These are phyloP conservation scores for Lysandra coridon DNA, from an alignment of 2,888 invertebrate species.

Conservation along the genomic window DNA sequence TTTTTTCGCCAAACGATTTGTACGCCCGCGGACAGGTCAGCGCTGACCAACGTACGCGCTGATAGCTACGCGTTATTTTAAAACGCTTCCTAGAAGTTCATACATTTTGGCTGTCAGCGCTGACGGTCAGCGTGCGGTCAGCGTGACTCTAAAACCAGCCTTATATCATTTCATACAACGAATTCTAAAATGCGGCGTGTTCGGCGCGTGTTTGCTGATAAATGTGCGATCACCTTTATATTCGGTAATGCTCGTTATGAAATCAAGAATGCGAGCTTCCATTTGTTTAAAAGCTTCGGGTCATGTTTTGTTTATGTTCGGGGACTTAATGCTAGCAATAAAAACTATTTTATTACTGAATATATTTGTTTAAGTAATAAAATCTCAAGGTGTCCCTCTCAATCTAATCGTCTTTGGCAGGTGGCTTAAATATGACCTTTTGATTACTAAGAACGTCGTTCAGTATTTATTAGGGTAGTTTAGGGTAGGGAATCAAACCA, in stretches of 20 bases:
- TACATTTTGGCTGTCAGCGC: too few species aligned
- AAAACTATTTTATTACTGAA: neutral
- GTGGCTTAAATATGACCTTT: neutral
- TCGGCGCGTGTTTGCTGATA: too few species aligned
- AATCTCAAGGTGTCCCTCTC: conserved; percentile 10
- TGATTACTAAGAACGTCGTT: neutral
- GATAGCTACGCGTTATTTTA: too few species aligned
- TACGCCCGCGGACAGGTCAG: too few species aligned
- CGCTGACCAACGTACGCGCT: too few species aligned
- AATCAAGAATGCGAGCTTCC: neutral
- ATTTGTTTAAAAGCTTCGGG: neutral
- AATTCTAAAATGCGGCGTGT: too few species aligned
- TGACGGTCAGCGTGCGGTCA: too few species aligned
- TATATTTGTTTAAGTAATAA: conserved; percentile 15
- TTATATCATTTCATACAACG: too few species aligned
- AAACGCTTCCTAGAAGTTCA: too few species aligned
- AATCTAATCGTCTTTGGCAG: neutral
- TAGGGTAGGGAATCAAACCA: neutral
- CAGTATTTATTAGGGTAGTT: neutral
- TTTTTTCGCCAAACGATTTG: too few species aligned
- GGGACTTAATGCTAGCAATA: neutral
- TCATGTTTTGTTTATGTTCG: neutral
- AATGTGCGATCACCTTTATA: neutral
- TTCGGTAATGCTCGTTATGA: neutral
- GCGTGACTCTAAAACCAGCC: too few species aligned